Conservation (phyloP, 1,140 invertebrate genomes). For the Plutomurus gul region DNA sequence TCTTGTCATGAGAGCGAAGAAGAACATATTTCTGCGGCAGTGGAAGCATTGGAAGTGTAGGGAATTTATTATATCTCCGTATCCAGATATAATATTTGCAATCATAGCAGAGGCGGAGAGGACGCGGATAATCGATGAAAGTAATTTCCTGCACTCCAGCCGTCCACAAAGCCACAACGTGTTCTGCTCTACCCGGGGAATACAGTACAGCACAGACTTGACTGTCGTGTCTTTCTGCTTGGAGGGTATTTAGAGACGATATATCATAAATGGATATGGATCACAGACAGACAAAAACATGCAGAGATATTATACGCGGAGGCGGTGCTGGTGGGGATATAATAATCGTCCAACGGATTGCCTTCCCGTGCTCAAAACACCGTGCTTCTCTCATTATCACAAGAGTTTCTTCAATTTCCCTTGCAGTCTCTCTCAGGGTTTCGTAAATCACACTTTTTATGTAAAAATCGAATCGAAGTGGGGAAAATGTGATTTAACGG, state of each 20-base stretch:
- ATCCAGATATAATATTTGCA: not conserved
- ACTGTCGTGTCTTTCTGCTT: not conserved
- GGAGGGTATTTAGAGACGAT: not conserved
- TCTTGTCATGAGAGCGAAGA: not conserved
- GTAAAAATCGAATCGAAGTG: no score
- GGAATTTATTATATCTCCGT: not conserved
- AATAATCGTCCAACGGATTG: no score
- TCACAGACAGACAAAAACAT: not conserved
- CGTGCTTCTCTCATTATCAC: no score
- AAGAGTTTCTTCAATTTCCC: no score
- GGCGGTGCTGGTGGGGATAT: no score
- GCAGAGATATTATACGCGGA: conserved; percentile 2
- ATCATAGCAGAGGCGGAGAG: not conserved
- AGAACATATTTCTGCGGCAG: not conserved
- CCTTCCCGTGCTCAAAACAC: no score
- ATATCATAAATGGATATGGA: conserved; percentile 25
- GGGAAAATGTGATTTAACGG: no score
- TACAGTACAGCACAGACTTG: not conserved
- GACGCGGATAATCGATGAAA: conserved; percentile 12
- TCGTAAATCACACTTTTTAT: no score
- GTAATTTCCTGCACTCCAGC: conserved; percentile 32
- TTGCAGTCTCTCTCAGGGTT: no score
- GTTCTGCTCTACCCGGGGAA: not conserved
- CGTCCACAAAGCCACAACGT: conserved; percentile 5
- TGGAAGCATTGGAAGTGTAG: not conserved